Evolutionary conservation across 2,888 invertebrate species (phyloP), one percentile per base, ranked within the genome.

Genomic region (Crocallis elinguaria): DNA sequence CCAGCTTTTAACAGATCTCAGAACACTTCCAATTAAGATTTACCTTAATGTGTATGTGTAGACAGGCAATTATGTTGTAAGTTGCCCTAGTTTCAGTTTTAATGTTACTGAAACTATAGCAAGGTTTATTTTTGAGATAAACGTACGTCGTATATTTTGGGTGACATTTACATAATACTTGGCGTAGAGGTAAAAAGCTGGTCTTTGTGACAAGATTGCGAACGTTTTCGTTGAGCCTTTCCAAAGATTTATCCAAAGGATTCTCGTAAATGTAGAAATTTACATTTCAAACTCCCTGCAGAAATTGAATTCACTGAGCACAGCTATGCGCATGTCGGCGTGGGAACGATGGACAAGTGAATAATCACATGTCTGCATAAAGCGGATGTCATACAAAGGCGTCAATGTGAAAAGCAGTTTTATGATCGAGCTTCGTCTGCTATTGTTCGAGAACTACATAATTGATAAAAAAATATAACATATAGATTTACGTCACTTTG

Each of bases 181-280:
- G n/a, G n/a, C 25, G 9, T 13, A 27, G 17, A 12, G 13, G 11
- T 7, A 7, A 30, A 37, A 30, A 30, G 30, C 14, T 12, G 13
- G 9, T 21, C 11, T 39, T 32, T 25, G 33, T 21, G 17, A 29
- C 13, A 46, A 30, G 29, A 9, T 11, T 32, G 16, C 25, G 27
- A 49, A 41, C 11, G 6, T 27, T 33, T 50, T 11, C 25, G 33
- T 13, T 16, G 30, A 37, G 41, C 29, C 30, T 50, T 53, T 45
- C 30, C 38, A 41, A 36, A 36, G 44, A 50, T 51, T 62, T 62
- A 57, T 49, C 37, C 14, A 14, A 14, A 53, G 51, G 57, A 56
- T 56, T 46, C 62, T 65, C 65, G 56, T 71, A 71, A 73, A 69
- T 71, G 58, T 65, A 41, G 55, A 45, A 67, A 73, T 71, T 68